These are phyloP conservation scores for Eilema depressum DNA, from an alignment of 2,888 invertebrate species.

Conservation along the genomic window DNA sequence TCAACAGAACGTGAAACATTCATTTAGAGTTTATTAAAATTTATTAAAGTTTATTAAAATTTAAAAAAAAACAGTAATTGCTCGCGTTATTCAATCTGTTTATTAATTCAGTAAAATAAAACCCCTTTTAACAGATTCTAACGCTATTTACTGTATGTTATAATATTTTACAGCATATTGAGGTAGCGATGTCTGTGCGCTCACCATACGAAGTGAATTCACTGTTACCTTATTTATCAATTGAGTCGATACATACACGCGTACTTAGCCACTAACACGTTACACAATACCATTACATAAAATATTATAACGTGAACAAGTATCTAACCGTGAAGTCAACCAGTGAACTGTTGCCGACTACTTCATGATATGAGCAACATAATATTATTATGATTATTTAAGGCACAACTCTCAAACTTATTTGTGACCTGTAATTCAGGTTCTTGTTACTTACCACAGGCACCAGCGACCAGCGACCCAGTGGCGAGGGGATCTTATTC, in stretches of 20 bases:
- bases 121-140: too few species aligned
- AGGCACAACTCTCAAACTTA: too few species aligned
- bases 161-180: neutral
- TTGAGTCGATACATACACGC: constrained; percentile 8
- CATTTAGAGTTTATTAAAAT: too few species aligned
- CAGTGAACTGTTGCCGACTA: constrained; percentile 25
- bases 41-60: too few species aligned
- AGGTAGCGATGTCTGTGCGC: neutral
- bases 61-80: neutral
- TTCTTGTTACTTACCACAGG: too few species aligned
- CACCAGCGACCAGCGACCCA: too few species aligned
- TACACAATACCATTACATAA: constrained; percentile 47
- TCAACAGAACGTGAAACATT: too few species aligned
- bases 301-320: constrained; percentile 28
- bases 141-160: too few species aligned
- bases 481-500: too few species aligned
- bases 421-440: too few species aligned
- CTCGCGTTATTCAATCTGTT: neutral
- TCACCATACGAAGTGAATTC: constrained; percentile 1
- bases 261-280: constrained; percentile 23
- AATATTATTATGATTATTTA: too few species aligned
- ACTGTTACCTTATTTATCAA: constrained; percentile 11
- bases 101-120: too few species aligned
- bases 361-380: constrained; percentile 16
- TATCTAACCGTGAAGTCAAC: constrained; percentile 23